Percentiles rank a stretch among this genome's conserved stretches.
phyloP scores from a whole-genome alignment of 1,140 invertebrate genomes.

The Drosophila funebris region DNA sequence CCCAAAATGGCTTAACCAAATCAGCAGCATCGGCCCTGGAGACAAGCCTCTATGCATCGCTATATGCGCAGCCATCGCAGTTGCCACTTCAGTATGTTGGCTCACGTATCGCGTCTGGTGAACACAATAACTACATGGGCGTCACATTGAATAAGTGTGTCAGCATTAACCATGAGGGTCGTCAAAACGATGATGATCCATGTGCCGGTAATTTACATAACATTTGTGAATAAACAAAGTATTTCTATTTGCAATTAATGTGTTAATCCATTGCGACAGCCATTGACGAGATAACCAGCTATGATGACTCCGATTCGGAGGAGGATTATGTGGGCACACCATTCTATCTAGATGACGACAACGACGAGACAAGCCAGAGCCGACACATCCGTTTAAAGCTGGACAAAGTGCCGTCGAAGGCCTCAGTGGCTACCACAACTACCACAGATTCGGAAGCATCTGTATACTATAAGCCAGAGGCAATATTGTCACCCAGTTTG shows the following conservation, averaged over 20 bases:
- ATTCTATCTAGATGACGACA: constrained; percentile 68
- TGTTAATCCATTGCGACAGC: constrained; percentile 33
- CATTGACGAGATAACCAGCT: constrained; percentile 75
- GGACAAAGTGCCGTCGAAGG: constrained; percentile 47
- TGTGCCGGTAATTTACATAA: constrained; percentile 54
- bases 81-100: constrained; percentile 20
- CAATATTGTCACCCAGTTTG: constrained; percentile 88
- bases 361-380: constrained; percentile 65
- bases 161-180: constrained; percentile 34
- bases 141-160: constrained; percentile 67
- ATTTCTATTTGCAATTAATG: not conserved
- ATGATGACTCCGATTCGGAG: constrained; percentile 77
- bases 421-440: constrained; percentile 43
- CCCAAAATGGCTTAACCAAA: constrained; percentile 79
- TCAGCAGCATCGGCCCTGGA: constrained; percentile 74
- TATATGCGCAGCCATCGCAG: constrained; percentile 56
- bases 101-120: constrained; percentile 40
- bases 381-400: constrained; percentile 61
- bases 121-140: constrained; percentile 57
- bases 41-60: constrained; percentile 73
- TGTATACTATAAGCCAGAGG: constrained; percentile 62
- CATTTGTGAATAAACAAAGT: not conserved
- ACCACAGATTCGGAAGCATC: constrained; percentile 61
- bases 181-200: constrained; percentile 69
- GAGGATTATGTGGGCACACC: constrained; percentile 74